Base-by-base conservation (phyloP, 2,888 invertebrate genomes). In the Clivina fossor region DNA sequence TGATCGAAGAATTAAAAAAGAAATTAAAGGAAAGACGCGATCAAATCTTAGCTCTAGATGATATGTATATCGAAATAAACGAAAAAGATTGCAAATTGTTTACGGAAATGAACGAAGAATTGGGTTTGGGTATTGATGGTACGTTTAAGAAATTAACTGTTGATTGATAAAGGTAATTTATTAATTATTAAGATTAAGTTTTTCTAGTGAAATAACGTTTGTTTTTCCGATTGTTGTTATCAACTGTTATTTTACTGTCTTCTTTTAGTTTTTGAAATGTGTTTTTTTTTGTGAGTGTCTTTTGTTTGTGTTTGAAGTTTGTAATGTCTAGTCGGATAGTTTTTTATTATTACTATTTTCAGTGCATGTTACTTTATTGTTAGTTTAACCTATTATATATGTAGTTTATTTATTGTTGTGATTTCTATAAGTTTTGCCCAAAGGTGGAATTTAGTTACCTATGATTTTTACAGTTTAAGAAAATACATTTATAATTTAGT, bases 111-210 rank as follows among this genome's bases (percentile, higher is more conserved):
- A 83, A 84, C 60, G 84, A 84, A 65, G 85, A 86, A 64, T 76
- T 89, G 46, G 86, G 80, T 59, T 75, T 84, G 59, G 89, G 89
- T 1, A 80, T 90, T 43, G 85, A 88, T 59, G 91, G 91, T 16
- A 88, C 88, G 54, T 91, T 91, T 74, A 84, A 91, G 68, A 90
- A 89, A 74, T 77, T 91, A 55, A 88, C 89, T 71, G 83, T 92
- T 57, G 91, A 92, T 76, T 91, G 80, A 76, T 3, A 2, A 40
- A 24, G 9, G 5, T 4, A 24, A 7, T 24, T 7, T 24, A 7
- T 24, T 24, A 7, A 9, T 35, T 15, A 2, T 2, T 13, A 35
- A 8, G 35, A 13, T 15, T 33, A 4, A 35, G 15, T 35, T 33
- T n/a, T 33, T 33, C 33, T 11, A 13, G n/a, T 2, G 11, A 15